phyloP scores from a whole-genome alignment of 2,113 vertebrate genomes.

The Tachysurus fulvidraco region DNA sequence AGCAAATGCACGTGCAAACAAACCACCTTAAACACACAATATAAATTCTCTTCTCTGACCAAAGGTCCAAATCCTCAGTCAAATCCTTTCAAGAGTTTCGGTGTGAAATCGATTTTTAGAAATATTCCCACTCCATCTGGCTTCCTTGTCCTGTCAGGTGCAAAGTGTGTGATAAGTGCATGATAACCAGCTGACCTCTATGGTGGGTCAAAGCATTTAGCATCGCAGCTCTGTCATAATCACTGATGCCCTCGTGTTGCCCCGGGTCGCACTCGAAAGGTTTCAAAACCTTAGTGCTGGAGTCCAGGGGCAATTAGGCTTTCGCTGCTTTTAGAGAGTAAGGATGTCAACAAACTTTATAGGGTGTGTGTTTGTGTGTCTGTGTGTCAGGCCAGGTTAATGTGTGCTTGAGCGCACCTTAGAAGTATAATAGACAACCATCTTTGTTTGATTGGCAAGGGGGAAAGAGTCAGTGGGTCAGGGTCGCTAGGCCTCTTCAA shows the following conservation, averaged over 20 bases:
- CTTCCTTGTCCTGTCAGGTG: constrained; percentile 23
- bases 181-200: constrained; percentile 26
- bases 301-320: constrained; percentile 42
- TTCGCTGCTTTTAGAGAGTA: constrained; percentile 32
- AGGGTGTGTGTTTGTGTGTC: constrained; percentile 13
- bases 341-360: constrained; percentile 32
- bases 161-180: constrained; percentile 20
- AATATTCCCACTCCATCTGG: background rate
- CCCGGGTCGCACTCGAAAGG: constrained; percentile 6
- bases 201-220: constrained; percentile 36
- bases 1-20: constrained; percentile 2
- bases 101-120: constrained; percentile 1
- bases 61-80: constrained; percentile 6
- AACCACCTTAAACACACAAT: constrained; percentile 19
- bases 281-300: constrained; percentile 35
- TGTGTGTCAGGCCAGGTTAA: constrained; percentile 33
- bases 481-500: constrained; percentile 37
- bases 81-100: background rate
- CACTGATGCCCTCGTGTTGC: constrained; percentile 19
- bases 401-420: constrained; percentile 24
- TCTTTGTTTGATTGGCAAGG: constrained; percentile 17
- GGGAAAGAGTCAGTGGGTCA: constrained; percentile 11
- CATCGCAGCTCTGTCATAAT: constrained; percentile 34
- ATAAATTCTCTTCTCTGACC: background rate
- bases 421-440: constrained; percentile 19